phyloP scores from a whole-genome alignment of 2,113 vertebrate genomes.

The Gnathonemus echidnorhynchus region DNA sequence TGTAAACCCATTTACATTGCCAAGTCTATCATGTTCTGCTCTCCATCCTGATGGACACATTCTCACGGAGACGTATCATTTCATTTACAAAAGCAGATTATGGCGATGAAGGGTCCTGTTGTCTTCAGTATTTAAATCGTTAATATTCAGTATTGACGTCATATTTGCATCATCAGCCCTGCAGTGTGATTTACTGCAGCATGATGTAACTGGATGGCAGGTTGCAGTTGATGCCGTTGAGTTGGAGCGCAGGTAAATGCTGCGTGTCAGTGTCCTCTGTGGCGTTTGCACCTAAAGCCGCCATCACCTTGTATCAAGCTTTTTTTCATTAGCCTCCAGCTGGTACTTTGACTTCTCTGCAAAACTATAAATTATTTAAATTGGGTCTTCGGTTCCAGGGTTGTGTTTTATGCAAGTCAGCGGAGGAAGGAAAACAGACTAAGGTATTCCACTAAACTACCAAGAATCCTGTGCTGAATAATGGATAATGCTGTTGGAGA shows the following conservation, averaged over 20 bases:
- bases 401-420: constrained; percentile 56
- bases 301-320: background rate
- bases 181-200: background rate
- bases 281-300: background rate
- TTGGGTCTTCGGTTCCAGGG: constrained; percentile 36
- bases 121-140: background rate
- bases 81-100: background rate
- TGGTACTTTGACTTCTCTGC: constrained; percentile 7
- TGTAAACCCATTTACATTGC: background rate
- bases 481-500: constrained; percentile 53
- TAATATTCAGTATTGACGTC: background rate
- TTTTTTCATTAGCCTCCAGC: background rate
- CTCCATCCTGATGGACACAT: background rate
- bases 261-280: background rate
- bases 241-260: background rate
- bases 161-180: background rate
- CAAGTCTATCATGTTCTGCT: background rate
- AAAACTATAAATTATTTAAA: constrained; percentile 51
- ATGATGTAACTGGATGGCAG: background rate
- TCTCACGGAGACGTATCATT: background rate
- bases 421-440: constrained; percentile 38
- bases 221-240: background rate
- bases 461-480: constrained; percentile 57
- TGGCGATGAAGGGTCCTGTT: background rate
- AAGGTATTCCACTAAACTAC: constrained; percentile 28